A percentile compares a stretch with the other conserved stretches of the same genome.
Conservation (phyloP, 2,888 invertebrate species). For the Poecilus cupreus region DNA sequence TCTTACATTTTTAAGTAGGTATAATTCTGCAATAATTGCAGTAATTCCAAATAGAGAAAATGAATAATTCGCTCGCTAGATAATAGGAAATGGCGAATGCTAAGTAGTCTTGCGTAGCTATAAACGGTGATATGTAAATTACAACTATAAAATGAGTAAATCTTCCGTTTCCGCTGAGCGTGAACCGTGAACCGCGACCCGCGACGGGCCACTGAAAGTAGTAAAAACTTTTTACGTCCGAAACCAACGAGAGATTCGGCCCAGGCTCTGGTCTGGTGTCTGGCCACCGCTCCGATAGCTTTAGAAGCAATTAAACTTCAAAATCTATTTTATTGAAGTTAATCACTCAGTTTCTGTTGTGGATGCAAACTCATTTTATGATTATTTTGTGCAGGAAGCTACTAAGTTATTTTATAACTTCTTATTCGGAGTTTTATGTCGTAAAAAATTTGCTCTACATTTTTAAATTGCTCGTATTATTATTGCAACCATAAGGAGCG, state of each 20-base stretch:
- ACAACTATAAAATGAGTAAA: background rate
- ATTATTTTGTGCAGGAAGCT: background rate
- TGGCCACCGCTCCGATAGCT: constrained; percentile 12
- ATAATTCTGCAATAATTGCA: too few relatives aligned
- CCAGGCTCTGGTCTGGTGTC: background rate
- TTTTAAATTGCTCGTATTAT: background rate
- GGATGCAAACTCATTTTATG: background rate
- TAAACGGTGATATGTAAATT: background rate
- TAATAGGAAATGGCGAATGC: too few relatives aligned
- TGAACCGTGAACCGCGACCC: background rate
- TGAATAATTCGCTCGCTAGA: too few relatives aligned
- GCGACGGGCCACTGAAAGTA: constrained; percentile 33
- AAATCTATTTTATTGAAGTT: constrained; percentile 55
- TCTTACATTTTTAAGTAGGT: too few relatives aligned
- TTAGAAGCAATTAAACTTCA: constrained; percentile 56
- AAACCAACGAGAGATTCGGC: background rate
- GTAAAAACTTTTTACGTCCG: constrained; percentile 53
- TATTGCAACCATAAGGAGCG: too few relatives aligned
- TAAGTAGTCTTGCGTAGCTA: too few relatives aligned
- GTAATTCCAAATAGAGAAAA: too few relatives aligned
- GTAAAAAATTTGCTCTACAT: background rate
- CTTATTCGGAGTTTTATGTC: background rate
- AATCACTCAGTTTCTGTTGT: constrained; percentile 42
- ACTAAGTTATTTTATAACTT: too few relatives aligned
- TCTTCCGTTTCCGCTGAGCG: background rate